phyloP scores from a whole-genome alignment of 1,140 invertebrate species.

The Leptoteleia sp. region DNA sequence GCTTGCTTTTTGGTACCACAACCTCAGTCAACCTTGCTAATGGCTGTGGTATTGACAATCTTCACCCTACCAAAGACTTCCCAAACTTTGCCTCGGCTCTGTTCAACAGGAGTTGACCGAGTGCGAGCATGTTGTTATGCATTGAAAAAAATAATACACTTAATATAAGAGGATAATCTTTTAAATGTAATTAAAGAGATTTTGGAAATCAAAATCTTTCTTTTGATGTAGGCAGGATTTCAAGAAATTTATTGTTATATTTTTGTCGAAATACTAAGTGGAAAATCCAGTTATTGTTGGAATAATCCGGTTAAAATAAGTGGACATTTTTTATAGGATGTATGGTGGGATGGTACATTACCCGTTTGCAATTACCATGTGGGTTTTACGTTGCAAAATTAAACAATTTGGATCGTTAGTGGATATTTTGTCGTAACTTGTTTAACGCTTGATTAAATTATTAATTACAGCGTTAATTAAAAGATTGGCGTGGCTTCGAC shows the following conservation, averaged over 20 bases:
- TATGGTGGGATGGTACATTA: not conserved
- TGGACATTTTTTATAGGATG: no score
- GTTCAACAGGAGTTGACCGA: not conserved
- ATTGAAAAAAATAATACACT: no score
- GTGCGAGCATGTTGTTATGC: conserved; percentile 2
- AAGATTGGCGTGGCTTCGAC: no score
- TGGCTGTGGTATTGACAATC: conserved; percentile 20
- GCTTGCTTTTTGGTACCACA: conserved; percentile 1
- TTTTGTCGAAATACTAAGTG: no score
- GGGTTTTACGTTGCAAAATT: not conserved
- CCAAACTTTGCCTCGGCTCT: conserved; percentile 2
- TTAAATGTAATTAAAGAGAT: no score
- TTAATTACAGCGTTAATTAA: not conserved
- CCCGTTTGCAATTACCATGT: conserved; percentile 7
- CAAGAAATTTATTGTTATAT: no score
- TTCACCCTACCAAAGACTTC: conserved; percentile 26
- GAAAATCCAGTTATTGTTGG: no score
- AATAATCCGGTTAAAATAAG: no score
- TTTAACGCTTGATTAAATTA: not conserved
- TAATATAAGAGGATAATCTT: no score
- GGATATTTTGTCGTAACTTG: not conserved
- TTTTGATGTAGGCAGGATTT: no score
- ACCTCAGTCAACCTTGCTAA: conserved; percentile 7
- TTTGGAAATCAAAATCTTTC: no score
- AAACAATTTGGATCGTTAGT: not conserved